These are phyloP conservation scores for Zaprionus nigranus DNA, from an alignment of 1,140 invertebrate species.

Conservation along the genomic window DNA sequence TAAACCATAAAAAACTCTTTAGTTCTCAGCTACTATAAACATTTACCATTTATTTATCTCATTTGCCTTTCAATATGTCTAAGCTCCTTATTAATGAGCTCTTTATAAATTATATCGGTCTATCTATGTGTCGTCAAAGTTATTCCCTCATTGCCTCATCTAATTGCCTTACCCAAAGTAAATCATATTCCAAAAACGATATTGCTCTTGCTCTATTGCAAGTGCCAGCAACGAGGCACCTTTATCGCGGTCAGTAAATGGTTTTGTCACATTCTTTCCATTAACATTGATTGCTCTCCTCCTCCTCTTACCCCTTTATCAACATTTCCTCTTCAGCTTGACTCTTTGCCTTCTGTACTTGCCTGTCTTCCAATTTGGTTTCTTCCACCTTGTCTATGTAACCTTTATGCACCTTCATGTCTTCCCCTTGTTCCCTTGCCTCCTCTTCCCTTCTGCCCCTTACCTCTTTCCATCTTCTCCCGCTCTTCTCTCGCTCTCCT, in stretches of 20 bases:
- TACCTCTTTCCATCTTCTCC: not conserved
- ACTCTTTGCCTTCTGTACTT: too few relatives aligned
- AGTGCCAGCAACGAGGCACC: not conserved
- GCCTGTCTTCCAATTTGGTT: too few relatives aligned
- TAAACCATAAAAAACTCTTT: too few relatives aligned
- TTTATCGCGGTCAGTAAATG: conserved; percentile 41
- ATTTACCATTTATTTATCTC: not conserved
- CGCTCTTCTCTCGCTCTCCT: too few relatives aligned
- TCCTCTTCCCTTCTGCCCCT: not conserved
- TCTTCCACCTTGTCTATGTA: too few relatives aligned
- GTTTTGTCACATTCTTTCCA: conserved; percentile 44
- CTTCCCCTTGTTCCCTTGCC: too few relatives aligned
- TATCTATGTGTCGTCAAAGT: not conserved
- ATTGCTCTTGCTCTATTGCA: too few relatives aligned
- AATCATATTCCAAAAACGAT: not conserved
- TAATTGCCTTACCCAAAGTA: not conserved
- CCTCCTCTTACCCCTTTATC: too few relatives aligned
- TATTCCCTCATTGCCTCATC: not conserved
- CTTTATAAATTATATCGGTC: not conserved
- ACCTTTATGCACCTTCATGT: too few relatives aligned
- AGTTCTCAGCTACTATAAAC: too few relatives aligned
- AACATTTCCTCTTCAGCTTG: too few relatives aligned
- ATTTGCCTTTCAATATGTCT: not conserved
- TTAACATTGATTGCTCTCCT: not conserved
- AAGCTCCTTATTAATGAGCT: not conserved